These are phyloP conservation scores for Mixornis gularis DNA, from an alignment of 2,113 vertebrate species.

Conservation along the genomic window DNA sequence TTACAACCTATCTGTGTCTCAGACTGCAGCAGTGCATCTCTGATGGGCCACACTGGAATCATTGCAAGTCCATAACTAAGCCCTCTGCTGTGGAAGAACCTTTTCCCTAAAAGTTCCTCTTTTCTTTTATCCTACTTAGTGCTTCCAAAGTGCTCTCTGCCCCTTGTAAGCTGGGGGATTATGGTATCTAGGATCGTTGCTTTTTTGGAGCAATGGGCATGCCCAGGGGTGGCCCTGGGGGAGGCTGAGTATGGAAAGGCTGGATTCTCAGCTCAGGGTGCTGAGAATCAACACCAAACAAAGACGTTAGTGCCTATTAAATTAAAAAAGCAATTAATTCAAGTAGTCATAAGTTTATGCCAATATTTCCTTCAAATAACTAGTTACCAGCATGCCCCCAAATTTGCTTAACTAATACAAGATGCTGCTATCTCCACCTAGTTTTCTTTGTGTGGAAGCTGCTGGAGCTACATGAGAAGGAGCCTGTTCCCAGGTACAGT, in stretches of 20 bases:
- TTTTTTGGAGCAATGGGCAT: background rate
- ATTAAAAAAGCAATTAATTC: background rate
- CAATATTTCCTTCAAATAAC: background rate
- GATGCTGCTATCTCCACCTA: background rate
- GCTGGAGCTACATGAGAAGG: background rate
- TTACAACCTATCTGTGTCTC: background rate
- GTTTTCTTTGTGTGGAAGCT: background rate
- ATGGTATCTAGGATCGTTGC: background rate
- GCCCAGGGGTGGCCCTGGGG: fast-evolving
- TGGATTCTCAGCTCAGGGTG: background rate
- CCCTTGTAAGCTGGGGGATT: background rate
- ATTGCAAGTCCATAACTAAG: background rate
- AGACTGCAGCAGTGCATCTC: background rate
- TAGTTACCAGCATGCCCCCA: background rate
- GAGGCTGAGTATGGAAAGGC: background rate
- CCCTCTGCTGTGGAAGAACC: background rate
- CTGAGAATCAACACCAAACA: background rate
- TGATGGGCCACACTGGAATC: background rate
- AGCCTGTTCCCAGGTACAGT: background rate
- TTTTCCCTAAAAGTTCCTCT: background rate
- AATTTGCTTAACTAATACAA: fast-evolving
- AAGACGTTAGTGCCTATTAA: background rate
- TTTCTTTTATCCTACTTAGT: background rate
- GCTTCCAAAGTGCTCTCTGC: background rate
- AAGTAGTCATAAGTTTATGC: background rate